A percentile compares a stretch with the other conserved stretches of the same genome.
phyloP scores from a whole-genome alignment of 2,888 invertebrate genomes.

The Thymelicus lineola region DNA sequence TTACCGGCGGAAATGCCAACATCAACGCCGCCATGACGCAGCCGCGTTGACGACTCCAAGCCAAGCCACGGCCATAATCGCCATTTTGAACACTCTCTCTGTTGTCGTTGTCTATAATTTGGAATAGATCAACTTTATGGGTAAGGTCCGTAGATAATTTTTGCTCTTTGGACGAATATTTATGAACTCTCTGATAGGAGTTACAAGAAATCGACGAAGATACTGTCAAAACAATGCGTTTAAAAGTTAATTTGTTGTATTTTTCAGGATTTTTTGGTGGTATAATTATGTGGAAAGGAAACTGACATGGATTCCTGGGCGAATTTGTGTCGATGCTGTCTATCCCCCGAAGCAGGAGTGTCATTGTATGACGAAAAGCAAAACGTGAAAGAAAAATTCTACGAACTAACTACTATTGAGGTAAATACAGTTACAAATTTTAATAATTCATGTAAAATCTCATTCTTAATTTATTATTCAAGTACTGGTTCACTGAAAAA shows the following conservation, averaged over 20 bases:
- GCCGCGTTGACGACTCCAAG: constrained; percentile 38
- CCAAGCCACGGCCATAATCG: constrained; percentile 47
- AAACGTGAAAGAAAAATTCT: constrained; percentile 68
- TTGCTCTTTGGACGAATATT: constrained; percentile 76
- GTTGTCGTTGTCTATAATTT: constrained; percentile 77
- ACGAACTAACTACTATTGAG: constrained; percentile 73
- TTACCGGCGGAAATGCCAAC: constrained; percentile 3
- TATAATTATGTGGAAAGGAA: constrained; percentile 58
- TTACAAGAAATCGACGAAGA: constrained; percentile 43
- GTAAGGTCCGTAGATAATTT: constrained; percentile 83
- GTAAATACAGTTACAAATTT: constrained; percentile 51
- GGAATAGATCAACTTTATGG: constrained; percentile 82
- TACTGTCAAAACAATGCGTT: constrained; percentile 74
- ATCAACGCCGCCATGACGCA: not conserved
- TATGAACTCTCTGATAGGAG: constrained; percentile 71
- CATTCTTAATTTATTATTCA: not conserved
- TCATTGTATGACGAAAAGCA: constrained; percentile 68
- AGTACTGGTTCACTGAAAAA: not conserved
- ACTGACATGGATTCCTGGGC: constrained; percentile 77
- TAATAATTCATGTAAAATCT: not conserved
- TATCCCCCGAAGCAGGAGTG: constrained; percentile 72
- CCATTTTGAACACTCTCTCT: constrained; percentile 78
- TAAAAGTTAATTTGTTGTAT: constrained; percentile 54
- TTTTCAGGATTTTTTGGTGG: constrained; percentile 68
- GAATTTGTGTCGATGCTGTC: constrained; percentile 78